Base-by-base conservation (phyloP, 2,113 vertebrate species). In the Guaruba guarouba region DNA sequence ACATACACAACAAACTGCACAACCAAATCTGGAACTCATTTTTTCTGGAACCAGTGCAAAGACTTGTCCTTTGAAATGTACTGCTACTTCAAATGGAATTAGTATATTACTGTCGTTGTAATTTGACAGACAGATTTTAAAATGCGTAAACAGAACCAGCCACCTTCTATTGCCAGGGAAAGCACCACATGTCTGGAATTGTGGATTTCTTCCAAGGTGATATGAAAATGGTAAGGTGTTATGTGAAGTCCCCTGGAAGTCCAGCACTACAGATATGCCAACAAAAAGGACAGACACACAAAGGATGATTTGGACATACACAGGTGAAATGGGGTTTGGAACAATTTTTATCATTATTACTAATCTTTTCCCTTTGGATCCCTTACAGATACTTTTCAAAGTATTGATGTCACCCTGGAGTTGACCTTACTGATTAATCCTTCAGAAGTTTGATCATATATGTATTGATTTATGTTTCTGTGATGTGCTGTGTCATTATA, bases 191-290 rank as follows among this genome's bases (percentile, higher is more conserved):
- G 28, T 10, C 15, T 82, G 54, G 16, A 74, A 66, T 6, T 67
- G 18, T 33, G 20, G 6, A 57, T 86, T 84, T 67, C 55, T 59
- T 48, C 9, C 8, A 55, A 35, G 25, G 8, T 13, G 0, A 18
- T 44, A 29, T 39, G 51, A 78, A 86, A 59, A 31, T 35, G 28
- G 28, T n/a, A 59, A 24, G 0, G 0, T 0, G 1, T 59, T 8
- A 28, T 29, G 3, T 64, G 48, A 79, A 75, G 18, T 79, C 8
- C 17, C 23, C 23, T 43, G n/a, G 9, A 61, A 15, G 31, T 63
- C 17, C 31, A 22, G 35, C 22, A 59, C 2, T 10, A 48, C 6
- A 46, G 4, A 4, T 63, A 31, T 74, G 23, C 9, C 13, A 62
- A 89, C 63, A 64, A n/a, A 16, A 77, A 88, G 28, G 12, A 62